These are phyloP conservation scores for Channa argus DNA, from an alignment of 2,113 vertebrate species.

Conservation along the genomic window DNA sequence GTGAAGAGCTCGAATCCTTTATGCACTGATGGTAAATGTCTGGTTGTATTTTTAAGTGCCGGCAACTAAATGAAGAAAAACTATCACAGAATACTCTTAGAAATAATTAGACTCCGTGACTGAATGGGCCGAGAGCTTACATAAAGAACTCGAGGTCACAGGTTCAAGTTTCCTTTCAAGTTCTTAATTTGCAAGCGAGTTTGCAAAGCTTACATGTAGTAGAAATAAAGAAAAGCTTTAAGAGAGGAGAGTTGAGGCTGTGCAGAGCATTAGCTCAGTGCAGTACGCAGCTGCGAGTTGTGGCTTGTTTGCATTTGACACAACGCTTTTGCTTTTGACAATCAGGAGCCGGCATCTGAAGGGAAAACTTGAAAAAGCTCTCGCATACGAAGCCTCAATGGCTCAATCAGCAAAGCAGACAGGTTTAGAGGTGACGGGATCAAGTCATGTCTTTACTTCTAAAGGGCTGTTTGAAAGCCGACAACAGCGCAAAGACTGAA, in stretches of 20 bases:
- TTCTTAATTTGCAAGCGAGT: slow-evolving; percentile 42
- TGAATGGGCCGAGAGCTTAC: slow-evolving; percentile 32
- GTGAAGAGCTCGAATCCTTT: slow-evolving; percentile 38
- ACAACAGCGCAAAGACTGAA: slow-evolving; percentile 30
- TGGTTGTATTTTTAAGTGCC: slow-evolving; percentile 34
- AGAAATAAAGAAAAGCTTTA: slow-evolving; percentile 51
- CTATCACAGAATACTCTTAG: slow-evolving; percentile 18
- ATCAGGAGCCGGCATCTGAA: slow-evolving; percentile 51
- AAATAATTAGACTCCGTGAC: slow-evolving; percentile 37
- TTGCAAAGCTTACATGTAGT: slow-evolving; percentile 27
- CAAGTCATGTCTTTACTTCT: slow-evolving; percentile 48
- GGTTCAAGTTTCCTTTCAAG: slow-evolving; percentile 59
- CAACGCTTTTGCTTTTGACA: slow-evolving; percentile 50
- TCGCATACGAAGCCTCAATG: slow-evolving; percentile 40
- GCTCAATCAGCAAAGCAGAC: slow-evolving; percentile 58
- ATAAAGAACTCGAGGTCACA: slow-evolving; percentile 37
- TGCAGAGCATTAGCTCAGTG: slow-evolving; percentile 23
- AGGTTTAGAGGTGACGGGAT: slow-evolving; percentile 55
- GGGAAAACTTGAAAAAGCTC: slow-evolving; percentile 57
- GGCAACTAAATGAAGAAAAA: slow-evolving; percentile 21
- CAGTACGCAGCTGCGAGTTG: slow-evolving; percentile 31
- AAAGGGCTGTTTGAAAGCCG: slow-evolving; percentile 51
- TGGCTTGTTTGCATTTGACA: slow-evolving; percentile 36
- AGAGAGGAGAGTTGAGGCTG: slow-evolving; percentile 28
- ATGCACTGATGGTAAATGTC: slow-evolving; percentile 31